Base-by-base conservation (phyloP, 2,888 invertebrate genomes). In the Imbricaverruca yamaguchii region DNA sequence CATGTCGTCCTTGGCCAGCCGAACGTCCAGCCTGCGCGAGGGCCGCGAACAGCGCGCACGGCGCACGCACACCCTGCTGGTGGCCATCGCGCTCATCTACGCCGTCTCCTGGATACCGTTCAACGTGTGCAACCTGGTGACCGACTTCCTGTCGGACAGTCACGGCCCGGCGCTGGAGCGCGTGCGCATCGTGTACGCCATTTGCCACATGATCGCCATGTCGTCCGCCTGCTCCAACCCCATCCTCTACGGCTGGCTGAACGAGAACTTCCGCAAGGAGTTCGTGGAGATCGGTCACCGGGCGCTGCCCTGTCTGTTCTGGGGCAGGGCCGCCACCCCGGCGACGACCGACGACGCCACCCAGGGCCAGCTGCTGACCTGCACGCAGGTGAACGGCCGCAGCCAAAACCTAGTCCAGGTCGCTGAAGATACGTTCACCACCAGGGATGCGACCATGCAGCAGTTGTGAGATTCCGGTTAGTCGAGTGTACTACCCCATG, bases 221-320 rank as follows among this genome's bases (percentile, higher is more conserved):
- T 93, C 94, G 15, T 95, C 95, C 80, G 95, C 96, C 1, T 96
- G 95, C 84, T 93, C 94, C 57, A 97, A 97, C 87, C 96, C 96
- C 0, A 89, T 97, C 53, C 90, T 96, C 4, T 97, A 97, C 87
- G 97, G 96, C 15, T 95, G 95, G 92, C 89, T 97, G 85, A 97
- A 97, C 87, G 96, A 96, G 85, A 96, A 96, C 88, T 97, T 97
- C 88, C 90, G 93, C 85, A 94, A 93, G 87, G 96, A 96, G 87
- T 96, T 96, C 87, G 91, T 92, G 85, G 93, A 94, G 87, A 92
- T 93, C 15, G 25, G 18, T 9, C 69, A 69, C 0, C 15, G 69
- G 8, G 69, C 39, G 69, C 25, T 53, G 69, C 69, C 69, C n/a
- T 69, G 69, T n/a, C 69, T 39, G 39, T 23, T 23, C 65, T 67